A percentile compares a stretch with the other conserved stretches of the same genome.
Evolutionary conservation across 2,888 invertebrate genomes (phyloP).

Genomic region (Lottia scabra): DNA sequence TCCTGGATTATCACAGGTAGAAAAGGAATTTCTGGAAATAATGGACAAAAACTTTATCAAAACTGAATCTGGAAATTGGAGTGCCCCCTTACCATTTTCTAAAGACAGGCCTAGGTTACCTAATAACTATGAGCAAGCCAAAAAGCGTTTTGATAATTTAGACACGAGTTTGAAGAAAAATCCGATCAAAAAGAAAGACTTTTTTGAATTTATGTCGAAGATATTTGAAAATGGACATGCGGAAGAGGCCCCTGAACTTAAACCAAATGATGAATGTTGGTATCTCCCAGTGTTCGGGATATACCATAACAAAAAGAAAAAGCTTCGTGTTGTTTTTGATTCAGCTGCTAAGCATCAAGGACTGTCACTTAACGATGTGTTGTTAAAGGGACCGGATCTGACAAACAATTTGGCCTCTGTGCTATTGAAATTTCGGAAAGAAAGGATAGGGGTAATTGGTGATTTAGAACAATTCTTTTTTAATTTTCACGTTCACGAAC

Average conservation of each 20-base stretch:
- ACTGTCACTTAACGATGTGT: neutral
- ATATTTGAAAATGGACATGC: neutral
- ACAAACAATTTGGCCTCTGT: too few relatives aligned
- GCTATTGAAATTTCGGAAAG: neutral
- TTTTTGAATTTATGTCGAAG: neutral
- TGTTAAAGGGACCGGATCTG: too few relatives aligned
- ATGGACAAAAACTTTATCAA: neutral
- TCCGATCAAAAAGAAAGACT: neutral
- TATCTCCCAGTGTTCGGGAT: neutral
- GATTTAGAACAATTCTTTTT: neutral
- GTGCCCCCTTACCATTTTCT: neutral
- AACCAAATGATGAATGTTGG: neutral
- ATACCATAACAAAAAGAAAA: neutral
- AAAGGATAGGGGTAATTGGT: neutral
- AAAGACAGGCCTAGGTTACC: neutral
- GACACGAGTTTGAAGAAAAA: neutral
- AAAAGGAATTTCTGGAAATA: neutral
- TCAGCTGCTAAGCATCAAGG: neutral
- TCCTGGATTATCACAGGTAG: neutral
- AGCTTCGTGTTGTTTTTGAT: conserved; percentile 1
- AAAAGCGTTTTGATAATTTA: neutral
- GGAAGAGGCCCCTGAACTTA: neutral
- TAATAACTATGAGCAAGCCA: neutral
- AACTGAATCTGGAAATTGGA: conserved; percentile 1
- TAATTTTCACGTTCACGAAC: conserved; percentile 3